phyloP scores from a whole-genome alignment of 2,113 vertebrate genomes.

The Ciconia boyciana region DNA sequence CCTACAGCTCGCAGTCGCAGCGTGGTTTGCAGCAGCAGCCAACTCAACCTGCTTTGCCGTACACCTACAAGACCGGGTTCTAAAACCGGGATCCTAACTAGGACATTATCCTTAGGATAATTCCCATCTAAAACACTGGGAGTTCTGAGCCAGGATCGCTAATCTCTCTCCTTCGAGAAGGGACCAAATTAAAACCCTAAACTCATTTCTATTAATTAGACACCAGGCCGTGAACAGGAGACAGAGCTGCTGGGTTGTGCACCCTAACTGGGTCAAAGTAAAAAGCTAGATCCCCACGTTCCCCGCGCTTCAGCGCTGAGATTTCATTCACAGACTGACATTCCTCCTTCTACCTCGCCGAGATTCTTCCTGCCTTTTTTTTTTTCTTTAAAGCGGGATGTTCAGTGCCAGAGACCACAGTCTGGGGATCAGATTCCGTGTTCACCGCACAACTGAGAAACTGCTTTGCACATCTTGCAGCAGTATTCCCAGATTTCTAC shows the following conservation, averaged over 20 bases:
- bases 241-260: background rate
- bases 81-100: background rate
- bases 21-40: background rate
- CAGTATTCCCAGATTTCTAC: background rate
- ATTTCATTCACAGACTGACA: background rate
- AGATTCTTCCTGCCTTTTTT: background rate
- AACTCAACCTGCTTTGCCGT: background rate
- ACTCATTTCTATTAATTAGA: background rate
- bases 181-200: background rate
- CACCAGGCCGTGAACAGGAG: background rate
- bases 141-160: background rate
- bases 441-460: background rate
- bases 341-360: background rate
- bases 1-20: background rate
- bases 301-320: fast-evolving
- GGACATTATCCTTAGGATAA: background rate
- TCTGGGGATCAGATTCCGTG: background rate
- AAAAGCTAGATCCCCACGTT: background rate
- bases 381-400: background rate
- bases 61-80: background rate
- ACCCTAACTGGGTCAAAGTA: background rate
- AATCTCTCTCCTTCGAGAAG: background rate
- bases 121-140: background rate
- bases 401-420: background rate
- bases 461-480: background rate